Conservation (phyloP, 1,140 invertebrate genomes). For the Bicyclus anynana region DNA sequence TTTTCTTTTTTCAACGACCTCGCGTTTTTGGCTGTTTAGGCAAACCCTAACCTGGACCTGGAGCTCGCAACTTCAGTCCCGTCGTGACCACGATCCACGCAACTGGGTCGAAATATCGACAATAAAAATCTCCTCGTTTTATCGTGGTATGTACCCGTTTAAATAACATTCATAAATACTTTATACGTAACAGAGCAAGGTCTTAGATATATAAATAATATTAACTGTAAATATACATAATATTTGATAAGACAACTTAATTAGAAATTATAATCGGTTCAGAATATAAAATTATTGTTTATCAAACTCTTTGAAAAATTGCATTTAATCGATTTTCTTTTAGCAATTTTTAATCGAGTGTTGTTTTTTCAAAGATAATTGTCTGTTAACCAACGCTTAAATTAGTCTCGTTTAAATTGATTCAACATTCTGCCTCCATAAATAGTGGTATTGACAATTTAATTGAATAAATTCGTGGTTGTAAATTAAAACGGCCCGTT, state of each 20-base stretch:
- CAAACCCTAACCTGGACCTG: no score
- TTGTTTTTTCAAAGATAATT: slow-evolving; percentile 2
- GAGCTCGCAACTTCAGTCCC: no score
- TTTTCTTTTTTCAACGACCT: no score
- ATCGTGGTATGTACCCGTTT: no score
- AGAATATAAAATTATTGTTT: background rate
- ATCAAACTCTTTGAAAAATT: background rate
- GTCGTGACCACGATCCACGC: no score
- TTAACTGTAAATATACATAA: no score
- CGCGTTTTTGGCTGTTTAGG: no score
- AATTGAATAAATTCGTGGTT: slow-evolving; percentile 44
- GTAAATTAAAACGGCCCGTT: slow-evolving; percentile 48
- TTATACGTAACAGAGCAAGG: no score
- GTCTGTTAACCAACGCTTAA: background rate
- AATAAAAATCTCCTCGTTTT: no score
- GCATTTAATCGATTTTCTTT: background rate
- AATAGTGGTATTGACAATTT: slow-evolving; percentile 12
- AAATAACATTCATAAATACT: no score
- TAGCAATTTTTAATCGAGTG: background rate
- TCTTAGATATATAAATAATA: no score
- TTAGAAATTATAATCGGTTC: background rate
- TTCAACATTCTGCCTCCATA: slow-evolving; percentile 16
- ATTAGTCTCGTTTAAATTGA: slow-evolving; percentile 23
- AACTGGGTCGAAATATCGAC: no score
- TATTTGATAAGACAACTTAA: background rate